A percentile compares a stretch with the other conserved stretches of the same genome.
Conservation (phyloP, 2,797 vertebrate genomes). For the Ficedula albicollis region DNA sequence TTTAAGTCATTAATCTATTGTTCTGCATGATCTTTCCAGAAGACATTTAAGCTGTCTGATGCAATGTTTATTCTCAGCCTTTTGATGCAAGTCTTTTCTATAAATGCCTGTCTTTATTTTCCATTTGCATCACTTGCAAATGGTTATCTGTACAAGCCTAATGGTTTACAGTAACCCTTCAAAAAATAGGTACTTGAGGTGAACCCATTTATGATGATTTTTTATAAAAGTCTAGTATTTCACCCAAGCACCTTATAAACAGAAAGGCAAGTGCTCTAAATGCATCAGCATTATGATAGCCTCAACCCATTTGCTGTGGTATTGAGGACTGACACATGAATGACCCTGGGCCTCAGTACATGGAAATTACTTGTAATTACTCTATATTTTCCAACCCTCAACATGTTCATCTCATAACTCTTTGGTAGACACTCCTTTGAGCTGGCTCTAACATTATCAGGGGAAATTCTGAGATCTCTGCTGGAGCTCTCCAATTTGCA, state of each 20-base stretch:
- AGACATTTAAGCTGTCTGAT: constrained; percentile 29
- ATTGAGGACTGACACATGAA: constrained; percentile 34
- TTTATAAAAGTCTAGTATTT: background rate
- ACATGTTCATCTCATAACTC: constrained; percentile 2
- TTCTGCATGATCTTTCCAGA: constrained; percentile 46
- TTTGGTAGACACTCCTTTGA: constrained; percentile 34
- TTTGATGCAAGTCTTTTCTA: constrained; percentile 5
- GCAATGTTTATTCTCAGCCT: constrained; percentile 40
- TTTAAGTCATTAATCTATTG: constrained; percentile 50
- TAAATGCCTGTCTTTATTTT: constrained; percentile 19
- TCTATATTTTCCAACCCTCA: constrained; percentile 49
- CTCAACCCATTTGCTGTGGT: constrained; percentile 51
- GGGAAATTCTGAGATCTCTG: constrained; percentile 34
- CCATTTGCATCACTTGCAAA: constrained; percentile 36
- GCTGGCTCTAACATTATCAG: background rate
- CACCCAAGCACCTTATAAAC: background rate
- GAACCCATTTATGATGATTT: background rate
- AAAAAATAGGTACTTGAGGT: background rate
- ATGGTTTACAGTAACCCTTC: constrained; percentile 48
- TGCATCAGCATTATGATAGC: background rate
- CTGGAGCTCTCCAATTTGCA: constrained; percentile 43
- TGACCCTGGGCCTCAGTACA: constrained; percentile 27
- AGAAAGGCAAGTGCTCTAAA: constrained; percentile 42
- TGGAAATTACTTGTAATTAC: constrained; percentile 64
- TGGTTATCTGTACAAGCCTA: background rate